These are phyloP conservation scores for Cryptocephalus primarius DNA, from an alignment of 2,888 invertebrate genomes.

Conservation along the genomic window DNA sequence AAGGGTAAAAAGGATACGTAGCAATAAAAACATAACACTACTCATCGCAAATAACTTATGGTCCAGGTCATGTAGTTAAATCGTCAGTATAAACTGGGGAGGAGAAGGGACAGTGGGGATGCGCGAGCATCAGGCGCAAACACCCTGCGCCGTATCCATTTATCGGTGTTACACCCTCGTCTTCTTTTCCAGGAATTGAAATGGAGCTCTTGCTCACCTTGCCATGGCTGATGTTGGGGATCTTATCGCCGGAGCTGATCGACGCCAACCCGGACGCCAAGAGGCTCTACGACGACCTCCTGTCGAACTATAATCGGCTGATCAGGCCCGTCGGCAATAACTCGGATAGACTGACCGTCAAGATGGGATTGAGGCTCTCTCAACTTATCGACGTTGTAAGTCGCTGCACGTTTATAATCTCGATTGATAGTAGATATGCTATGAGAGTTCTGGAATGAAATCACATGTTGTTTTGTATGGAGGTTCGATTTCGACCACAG, in stretches of 20 bases:
- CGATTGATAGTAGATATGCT: too few relatives aligned
- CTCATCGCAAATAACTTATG: too few relatives aligned
- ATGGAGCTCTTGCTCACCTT: constrained; percentile 31
- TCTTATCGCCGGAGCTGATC: not conserved
- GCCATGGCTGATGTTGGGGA: constrained; percentile 61
- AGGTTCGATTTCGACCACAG: too few relatives aligned
- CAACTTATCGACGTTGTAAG: constrained; percentile 90
- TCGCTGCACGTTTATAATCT: constrained; percentile 30
- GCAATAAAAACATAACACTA: too few relatives aligned
- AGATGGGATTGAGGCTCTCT: constrained; percentile 83
- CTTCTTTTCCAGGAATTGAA: constrained; percentile 11
- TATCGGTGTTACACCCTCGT: not conserved
- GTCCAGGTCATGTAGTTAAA: too few relatives aligned
- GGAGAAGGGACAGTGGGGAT: too few relatives aligned
- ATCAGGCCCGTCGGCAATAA: constrained; percentile 92
- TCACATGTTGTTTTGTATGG: too few relatives aligned
- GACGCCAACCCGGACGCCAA: constrained; percentile 59
- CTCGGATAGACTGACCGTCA: constrained; percentile 87
- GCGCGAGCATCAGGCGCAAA: too few relatives aligned
- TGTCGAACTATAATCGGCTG: constrained; percentile 90
- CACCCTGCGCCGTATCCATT: too few relatives aligned
- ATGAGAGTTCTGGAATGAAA: too few relatives aligned
- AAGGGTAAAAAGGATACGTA: too few relatives aligned
- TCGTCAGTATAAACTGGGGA: too few relatives aligned
- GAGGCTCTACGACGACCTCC: constrained; percentile 62